Evolutionary conservation across 1,140 invertebrate species (phyloP), one percentile per base, ranked within the genome.

Genomic region (Lysiphlebus fabarum): DNA sequence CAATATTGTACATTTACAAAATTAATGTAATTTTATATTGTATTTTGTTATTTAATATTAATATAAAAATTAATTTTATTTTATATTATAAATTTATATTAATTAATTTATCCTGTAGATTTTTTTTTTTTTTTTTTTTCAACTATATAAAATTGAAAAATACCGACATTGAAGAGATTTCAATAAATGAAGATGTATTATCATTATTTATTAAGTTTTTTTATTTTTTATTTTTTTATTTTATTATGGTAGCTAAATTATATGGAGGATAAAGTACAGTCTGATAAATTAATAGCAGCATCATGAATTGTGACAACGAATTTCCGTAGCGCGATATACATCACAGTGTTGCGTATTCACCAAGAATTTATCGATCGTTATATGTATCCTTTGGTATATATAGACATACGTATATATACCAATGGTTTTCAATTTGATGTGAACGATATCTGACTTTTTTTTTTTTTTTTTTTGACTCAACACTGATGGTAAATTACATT

Each of bases 291-390:
- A 54, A 43, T 42, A 54, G 53, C 40, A 33, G 54, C 53, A 34
- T 33, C 48, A 58, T 37, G 41, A 26, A 26, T 10, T n/a, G 43
- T 45, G 45, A 42, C 45, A 34, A 56, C 43, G 54, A 45, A 56
- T 57, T 48, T 57, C 55, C 45, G 44, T 42, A 48, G 49, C 17
- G 44, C 40, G 58, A 58, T 58, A 58, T 58, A 58, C 49, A 59
- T 59, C 58, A 53, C 58, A 38, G 36, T 50, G 34, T 44, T 59
- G 49, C 40, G 50, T 54, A 51, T 40, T 53, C 50, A 42, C 33
- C n/a, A 7, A 53, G 41, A 54, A 59, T 59, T 59, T 59, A 59
- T 59, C 58, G 58, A 53, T 53, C 50, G 58, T 59, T 59, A 59
- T 49, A 42, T 59, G 38, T 58, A 41, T 49, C 40, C 43, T 26